Conservation (phyloP, 1,140 invertebrate species). For the Streblospio benedicti region DNA sequence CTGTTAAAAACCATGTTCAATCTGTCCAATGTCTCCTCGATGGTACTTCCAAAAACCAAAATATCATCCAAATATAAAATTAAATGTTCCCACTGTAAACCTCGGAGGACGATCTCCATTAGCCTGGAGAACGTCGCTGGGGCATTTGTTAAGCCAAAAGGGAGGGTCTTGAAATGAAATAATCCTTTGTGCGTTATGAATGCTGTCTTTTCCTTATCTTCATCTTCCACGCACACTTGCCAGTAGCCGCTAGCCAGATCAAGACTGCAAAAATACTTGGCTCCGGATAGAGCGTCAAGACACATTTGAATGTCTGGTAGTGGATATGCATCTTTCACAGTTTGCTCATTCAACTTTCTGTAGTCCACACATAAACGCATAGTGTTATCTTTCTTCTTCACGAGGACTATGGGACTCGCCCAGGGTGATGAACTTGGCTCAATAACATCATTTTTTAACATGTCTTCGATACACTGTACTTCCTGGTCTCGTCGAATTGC, state of each 20-base stretch:
- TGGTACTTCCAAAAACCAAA: constrained; percentile 9
- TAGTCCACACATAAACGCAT: constrained; percentile 29
- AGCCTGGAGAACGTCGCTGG: constrained; percentile 28
- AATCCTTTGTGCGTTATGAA: constrained; percentile 21
- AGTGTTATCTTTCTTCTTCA: constrained; percentile 23
- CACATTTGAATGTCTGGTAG: constrained; percentile 32
- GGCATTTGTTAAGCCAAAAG: constrained; percentile 28
- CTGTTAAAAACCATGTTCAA: constrained; percentile 20
- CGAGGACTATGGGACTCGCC: not conserved
- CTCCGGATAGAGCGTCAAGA: constrained; percentile 17
- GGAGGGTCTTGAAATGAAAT: not conserved
- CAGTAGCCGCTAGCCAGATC: constrained; percentile 33
- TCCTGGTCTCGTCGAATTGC: too few species aligned
- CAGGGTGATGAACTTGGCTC: constrained; percentile 10
- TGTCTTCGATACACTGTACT: too few species aligned
- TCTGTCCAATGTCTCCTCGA: constrained; percentile 15
- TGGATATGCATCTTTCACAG: constrained; percentile 21
- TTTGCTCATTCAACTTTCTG: constrained; percentile 27
- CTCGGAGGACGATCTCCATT: constrained; percentile 26
- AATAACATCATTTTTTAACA: not conserved
- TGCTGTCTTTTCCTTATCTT: constrained; percentile 38
- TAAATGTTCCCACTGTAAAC: not conserved
- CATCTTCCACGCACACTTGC: constrained; percentile 41
- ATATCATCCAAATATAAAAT: constrained; percentile 12
- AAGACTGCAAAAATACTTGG: constrained; percentile 22